Base-by-base conservation (phyloP, 1,140 invertebrate species). In the Panulirus ornatus region DNA sequence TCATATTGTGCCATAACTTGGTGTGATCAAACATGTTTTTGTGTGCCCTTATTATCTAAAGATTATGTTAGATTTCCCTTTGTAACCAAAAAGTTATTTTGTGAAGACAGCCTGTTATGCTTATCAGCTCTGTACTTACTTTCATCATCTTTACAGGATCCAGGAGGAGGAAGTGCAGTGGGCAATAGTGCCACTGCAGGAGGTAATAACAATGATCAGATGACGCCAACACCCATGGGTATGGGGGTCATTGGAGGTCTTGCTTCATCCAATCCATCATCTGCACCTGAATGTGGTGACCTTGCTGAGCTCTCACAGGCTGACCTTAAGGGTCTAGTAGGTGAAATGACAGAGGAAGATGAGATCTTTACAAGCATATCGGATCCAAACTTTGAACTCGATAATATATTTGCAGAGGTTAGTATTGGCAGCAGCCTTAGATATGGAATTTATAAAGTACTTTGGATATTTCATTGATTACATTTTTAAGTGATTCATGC, bases 321-420 rank as follows among this genome's bases (percentile, higher is more conserved):
- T 22, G 96, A 96, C 94, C 94, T 96, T 71, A 95, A 95, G 82
- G 96, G 95, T 91, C 95, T 96, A 89, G 95, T 96, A 38, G 94
- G 95, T 2, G 94, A 95, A 5, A 93, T 95, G 40, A 94, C 94
- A 22, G 95, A 96, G 91, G 95, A 96, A 22, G 96, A 96, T 85
- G 96, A 96, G 92, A 95, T 97, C 81, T 95, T 97, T 84, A 96
- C 96, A 92, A 96, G 96, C 92, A 94, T 96, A 16, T 95, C 95
- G 2, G 96, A 96, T 88, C 95, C 96, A 2, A 95, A 95, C 5
- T 96, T 96, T 92, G 94, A 95, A 91, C 92, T 95, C 42, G 94
- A 95, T 47, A 93, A 94, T 86, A 94, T 95, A 75, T 94, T 94
- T 40, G 93, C 93, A 71, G 94, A 94, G 82, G 94, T 95, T 90